Evolutionary conservation across 2,888 invertebrate genomes (phyloP), one percentile per base, ranked within the genome.

Genomic region (Megastigmus dorsalis): DNA sequence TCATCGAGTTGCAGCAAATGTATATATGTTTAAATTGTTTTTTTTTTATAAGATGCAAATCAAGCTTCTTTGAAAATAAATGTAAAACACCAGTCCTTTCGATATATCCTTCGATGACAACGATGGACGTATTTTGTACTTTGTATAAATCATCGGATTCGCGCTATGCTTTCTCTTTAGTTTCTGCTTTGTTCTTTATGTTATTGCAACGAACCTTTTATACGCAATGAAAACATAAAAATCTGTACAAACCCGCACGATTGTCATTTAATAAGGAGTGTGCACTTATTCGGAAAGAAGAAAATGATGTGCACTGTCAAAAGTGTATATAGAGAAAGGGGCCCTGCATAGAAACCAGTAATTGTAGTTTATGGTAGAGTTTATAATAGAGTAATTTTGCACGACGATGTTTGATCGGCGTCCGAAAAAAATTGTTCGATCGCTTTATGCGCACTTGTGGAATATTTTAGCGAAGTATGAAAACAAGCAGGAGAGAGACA

Each of bases 101-200:
- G n/a, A 50, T n/a, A 68, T 62, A 18, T n/a, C n/a, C 23, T 74
- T 74, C 69, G 69, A 69, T 69, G 79, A 82, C 83, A 84, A 83
- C 80, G 82, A 83, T 77, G 77, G 76, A 81, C 79, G 79, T 82
- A 82, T 84, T 84, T 84, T 84, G 81, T 84, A 85, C 80, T 81
- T 82, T 80, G 74, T 76, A 77, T 77, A 74, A 65, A 79, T 79
- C 60, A 30, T 62, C 45, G 23, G 18, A 38, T 23, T 10, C 23
- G 13, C 23, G 13, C 9, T 43, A 23, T 23, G 0, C 26, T 50
- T 13, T 67, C 30, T 52, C 5, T 3, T 41, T 6, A n/a, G 13
- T 63, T 54, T 26, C 9, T 38, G 10, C 28, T 57, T 3, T 26
- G 18, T 57, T 59, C 41, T 20, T 33, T 18, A 5, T 60, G 2